Evolutionary conservation across 35 echinoderm and acorn worm genomes (phyloP), one percentile per base, ranked within the genome.

Genomic region (Acanthaster planci): DNA sequence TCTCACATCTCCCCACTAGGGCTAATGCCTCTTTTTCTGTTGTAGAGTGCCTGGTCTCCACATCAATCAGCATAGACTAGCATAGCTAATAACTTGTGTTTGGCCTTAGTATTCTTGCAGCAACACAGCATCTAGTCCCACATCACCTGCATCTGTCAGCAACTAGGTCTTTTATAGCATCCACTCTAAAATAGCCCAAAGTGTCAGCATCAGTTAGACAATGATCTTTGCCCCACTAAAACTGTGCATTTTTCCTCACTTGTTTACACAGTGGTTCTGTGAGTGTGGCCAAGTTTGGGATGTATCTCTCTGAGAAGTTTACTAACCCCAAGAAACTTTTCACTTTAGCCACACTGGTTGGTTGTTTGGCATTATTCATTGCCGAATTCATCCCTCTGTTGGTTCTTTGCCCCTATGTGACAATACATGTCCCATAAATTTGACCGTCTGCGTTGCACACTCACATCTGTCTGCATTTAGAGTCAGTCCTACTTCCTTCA

Each of bases 1-100:
- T 84, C 34, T 93, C 82, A 38, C 75, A 89, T n/a, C 80, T 87
- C 82, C 82, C 89, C 31, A 93, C 92, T 16, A 93, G 82, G 8
- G 76, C 76, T 68, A 89, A 76, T 12, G 87, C 92, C 38, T 93
- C 92, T 78, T 93, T 93, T 59, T 89, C 92, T 30, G 92, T 90
- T 34, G 81, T 85, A 1, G 87, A 93, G 52, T 86, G 89, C 32
- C 81, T 52, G 40, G 32, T 39, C 60, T 93, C 92, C 77, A 78
- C 58, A 76, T 88, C 77, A 5, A 82, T 85, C 7, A 93, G 42
- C 18, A 55, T 51, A 29, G 67, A 64, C 86, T 92, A 9, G 90
- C 78, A 89, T 84, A 92, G 64, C 85, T 82, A 19, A 87, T 87
- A 12, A 89, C 86, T 59, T 50, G 88, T 9, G 86, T 89, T 52